Evolutionary conservation across 2,797 vertebrate species (phyloP), one percentile per base, ranked within the genome.

Genomic region (Cryptoblepharus egeriae): DNA sequence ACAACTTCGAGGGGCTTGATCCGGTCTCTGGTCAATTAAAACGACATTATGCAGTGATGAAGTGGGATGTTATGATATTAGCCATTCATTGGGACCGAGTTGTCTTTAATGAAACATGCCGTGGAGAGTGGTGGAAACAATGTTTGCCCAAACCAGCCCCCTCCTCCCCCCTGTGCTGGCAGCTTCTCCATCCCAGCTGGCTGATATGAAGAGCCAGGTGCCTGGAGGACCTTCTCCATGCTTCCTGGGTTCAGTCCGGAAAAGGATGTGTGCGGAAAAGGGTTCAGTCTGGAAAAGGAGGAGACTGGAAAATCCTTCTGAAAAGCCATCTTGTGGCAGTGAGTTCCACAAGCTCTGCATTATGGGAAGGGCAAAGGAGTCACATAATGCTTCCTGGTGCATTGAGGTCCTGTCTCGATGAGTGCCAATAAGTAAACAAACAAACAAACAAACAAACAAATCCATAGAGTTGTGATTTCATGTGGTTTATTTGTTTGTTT

Each of bases 41-140:
- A 82, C 85, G 58, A 65, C 68, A 72, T 80, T 85, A 87, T 65
- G 67, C 64, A 70, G 60, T 68, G 72, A 75, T 71, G 55, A 37
- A 77, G 79, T 30, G 24, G 45, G 45, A 39, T 12, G 15, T 45
- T 12, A 37, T 30, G 39, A 60, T 72, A 58, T 65, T 30, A 39
- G 52, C 58, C 32, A 32, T 32, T 76, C 49, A 12, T 73, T 75
- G 35, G 35, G 5, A 74, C 58, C 70, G 45, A 39, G 32, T 88
- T 57, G 65, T 68, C 65, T 77, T 10, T 4, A 74, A 58, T 60
- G 52, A 26, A 28, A 74, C 32, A n/a, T 37, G 60, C 16, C 42
- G 80, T 61, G 52, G 20, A 79, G 57, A 26, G 65, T 20, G 32
- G 49, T 4, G 39, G 32, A 1, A 42, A 7, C 30, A n/a, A 24